A percentile compares a stretch with the other conserved stretches of the same genome.
phyloP scores from a whole-genome alignment of 1,140 invertebrate species.

The Diplogasteroides magnus region DNA sequence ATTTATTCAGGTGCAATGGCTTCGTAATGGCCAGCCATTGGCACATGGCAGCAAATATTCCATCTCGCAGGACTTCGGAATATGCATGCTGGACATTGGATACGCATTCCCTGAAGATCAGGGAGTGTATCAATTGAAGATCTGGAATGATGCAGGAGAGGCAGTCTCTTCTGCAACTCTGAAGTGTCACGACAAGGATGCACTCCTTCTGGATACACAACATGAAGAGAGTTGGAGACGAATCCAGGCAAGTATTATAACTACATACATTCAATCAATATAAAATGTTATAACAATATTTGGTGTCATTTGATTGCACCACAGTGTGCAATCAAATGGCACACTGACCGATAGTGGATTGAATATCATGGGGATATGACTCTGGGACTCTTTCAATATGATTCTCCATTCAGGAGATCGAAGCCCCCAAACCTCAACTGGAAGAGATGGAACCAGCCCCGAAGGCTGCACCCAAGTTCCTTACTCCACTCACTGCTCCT shows the following conservation, averaged over 20 bases:
- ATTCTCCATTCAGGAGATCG: slow-evolving; percentile 32
- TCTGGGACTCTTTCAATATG: background rate
- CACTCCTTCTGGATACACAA: slow-evolving; percentile 45
- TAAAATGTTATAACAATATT: too few species aligned
- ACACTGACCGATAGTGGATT: too few species aligned
- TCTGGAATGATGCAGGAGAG: slow-evolving; percentile 82
- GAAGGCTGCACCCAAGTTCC: slow-evolving; percentile 50
- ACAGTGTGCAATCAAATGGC: too few species aligned
- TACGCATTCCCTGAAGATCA: slow-evolving; percentile 88
- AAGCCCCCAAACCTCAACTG: slow-evolving; percentile 43
- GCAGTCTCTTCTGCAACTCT: slow-evolving; percentile 84
- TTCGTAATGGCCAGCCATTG: slow-evolving; percentile 79
- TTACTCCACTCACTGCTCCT: slow-evolving; percentile 31
- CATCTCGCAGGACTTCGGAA: slow-evolving; percentile 73
- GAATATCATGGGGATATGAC: too few species aligned
- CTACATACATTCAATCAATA: slow-evolving; percentile 5
- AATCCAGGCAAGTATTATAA: slow-evolving; percentile 34
- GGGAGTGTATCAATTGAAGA: slow-evolving; percentile 87
- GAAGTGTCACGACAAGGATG: slow-evolving; percentile 61
- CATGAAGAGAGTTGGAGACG: slow-evolving; percentile 48
- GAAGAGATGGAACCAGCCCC: slow-evolving; percentile 35
- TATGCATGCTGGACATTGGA: slow-evolving; percentile 84
- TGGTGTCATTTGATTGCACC: too few species aligned
- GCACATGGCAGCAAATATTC: slow-evolving; percentile 50
- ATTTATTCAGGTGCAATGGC: slow-evolving; percentile 76